These are phyloP conservation scores for Eustalomyia histrio DNA, from an alignment of 2,888 invertebrate genomes.

Conservation along the genomic window DNA sequence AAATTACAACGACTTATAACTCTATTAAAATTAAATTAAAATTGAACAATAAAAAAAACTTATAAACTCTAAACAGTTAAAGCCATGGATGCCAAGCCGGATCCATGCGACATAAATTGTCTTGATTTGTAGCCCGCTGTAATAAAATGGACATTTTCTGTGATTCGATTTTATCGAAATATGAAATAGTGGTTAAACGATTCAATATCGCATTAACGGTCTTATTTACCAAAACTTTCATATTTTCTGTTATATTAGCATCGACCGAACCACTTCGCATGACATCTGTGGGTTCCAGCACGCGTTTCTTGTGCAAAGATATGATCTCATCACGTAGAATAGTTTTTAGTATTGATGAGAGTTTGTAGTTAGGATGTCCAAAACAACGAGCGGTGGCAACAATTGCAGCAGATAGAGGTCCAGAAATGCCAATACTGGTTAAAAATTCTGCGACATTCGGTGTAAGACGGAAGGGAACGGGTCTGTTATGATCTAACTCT, in stretches of 20 bases:
- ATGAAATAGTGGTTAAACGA: slow-evolving; percentile 91
- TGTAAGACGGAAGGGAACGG: slow-evolving; percentile 97
- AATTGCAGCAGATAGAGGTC: slow-evolving; percentile 95
- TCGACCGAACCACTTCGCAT: slow-evolving; percentile 67
- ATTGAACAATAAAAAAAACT: slow-evolving; percentile 1
- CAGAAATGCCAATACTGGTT: slow-evolving; percentile 91
- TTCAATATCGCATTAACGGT: slow-evolving; percentile 92
- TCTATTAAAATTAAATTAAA: too few species aligned
- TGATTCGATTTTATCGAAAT: slow-evolving; percentile 95
- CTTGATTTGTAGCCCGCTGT: slow-evolving; percentile 93
- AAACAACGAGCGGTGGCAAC: slow-evolving; percentile 95
- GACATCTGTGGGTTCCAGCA: slow-evolving; percentile 80
- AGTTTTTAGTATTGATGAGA: slow-evolving; percentile 92
- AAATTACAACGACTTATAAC: too few species aligned
- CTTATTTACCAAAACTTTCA: slow-evolving; percentile 93
- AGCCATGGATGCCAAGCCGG: slow-evolving; percentile 99
- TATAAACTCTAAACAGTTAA: slow-evolving; percentile 80
- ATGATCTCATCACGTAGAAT: slow-evolving; percentile 96
- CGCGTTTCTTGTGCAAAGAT: slow-evolving; percentile 86
- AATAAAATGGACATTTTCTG: slow-evolving; percentile 92
- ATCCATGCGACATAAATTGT: slow-evolving; percentile 98
- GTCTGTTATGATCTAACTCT: slow-evolving; percentile 93
- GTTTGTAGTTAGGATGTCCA: slow-evolving; percentile 95
- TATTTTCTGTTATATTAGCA: slow-evolving; percentile 90
- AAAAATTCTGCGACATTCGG: slow-evolving; percentile 96